phyloP scores from a whole-genome alignment of 35 echinoderm and acorn worm genomes.

The Anneissia japonica region DNA sequence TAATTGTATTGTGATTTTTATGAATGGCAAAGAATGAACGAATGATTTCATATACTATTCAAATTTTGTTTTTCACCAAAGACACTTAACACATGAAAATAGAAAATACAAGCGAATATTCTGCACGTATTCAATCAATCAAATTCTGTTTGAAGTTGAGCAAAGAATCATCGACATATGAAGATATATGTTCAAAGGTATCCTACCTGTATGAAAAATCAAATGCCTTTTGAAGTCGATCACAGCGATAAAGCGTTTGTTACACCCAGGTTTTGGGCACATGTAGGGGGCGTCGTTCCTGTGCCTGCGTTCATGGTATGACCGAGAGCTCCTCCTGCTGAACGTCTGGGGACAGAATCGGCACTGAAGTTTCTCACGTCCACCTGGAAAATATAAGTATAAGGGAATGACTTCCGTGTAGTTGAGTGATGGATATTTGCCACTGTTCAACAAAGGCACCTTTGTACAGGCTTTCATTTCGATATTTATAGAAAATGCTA shows the following conservation, averaged over 20 bases:
- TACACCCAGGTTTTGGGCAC: constrained; percentile 96
- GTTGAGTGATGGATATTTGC: background rate
- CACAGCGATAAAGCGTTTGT: constrained; percentile 92
- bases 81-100: too few relatives aligned
- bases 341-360: constrained; percentile 88
- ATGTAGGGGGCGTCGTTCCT: constrained; percentile 84
- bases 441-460: background rate
- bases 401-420: background rate
- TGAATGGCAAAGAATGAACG: too few relatives aligned
- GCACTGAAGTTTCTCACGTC: constrained; percentile 78
- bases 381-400: constrained; percentile 23
- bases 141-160: too few relatives aligned
- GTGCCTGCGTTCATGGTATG: constrained; percentile 91
- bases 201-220: constrained; percentile 95
- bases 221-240: constrained; percentile 98
- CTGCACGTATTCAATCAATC: too few relatives aligned
- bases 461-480: background rate
- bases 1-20: too few relatives aligned
- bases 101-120: too few relatives aligned
- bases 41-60: too few relatives aligned
- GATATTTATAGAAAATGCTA: too few relatives aligned
- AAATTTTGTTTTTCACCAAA: too few relatives aligned
- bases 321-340: constrained; percentile 82
- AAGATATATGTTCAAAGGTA: too few relatives aligned
- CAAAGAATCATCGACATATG: too few relatives aligned